Percentiles rank a stretch among this genome's conserved stretches.
Evolutionary conservation across 2,797 vertebrate species (phyloP).

Genomic region (Scyliorhinus canicula): DNA sequence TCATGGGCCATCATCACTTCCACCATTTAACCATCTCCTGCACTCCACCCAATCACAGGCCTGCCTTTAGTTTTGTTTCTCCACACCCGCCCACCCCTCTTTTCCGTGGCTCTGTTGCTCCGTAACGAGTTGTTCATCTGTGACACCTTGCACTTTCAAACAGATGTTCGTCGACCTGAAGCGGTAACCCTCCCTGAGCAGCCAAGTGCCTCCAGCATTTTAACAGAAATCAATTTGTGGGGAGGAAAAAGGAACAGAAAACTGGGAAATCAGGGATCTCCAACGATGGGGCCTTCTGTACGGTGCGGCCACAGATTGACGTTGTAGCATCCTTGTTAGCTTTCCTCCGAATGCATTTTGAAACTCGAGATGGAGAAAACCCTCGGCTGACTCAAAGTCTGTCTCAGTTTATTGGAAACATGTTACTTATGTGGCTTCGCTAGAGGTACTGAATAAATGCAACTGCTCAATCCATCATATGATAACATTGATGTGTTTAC

Average conservation of each 20-base stretch:
- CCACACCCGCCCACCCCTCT: no score
- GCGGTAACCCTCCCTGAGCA: not conserved
- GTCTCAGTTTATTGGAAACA: not conserved
- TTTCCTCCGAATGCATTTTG: not conserved
- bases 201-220: not conserved
- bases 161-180: not conserved
- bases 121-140: not conserved
- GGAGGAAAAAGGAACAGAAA: not conserved
- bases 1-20: not conserved
- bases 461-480: not conserved
- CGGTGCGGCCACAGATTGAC: not conserved
- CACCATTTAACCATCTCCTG: not conserved
- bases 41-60: no score
- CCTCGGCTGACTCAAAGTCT: not conserved
- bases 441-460: not conserved
- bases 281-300: no score
- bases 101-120: no score
- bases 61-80: no score
- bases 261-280: not conserved
- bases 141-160: not conserved
- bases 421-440: not conserved
- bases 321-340: not conserved
- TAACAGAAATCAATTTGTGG: not conserved
- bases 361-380: not conserved
- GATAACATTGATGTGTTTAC: not conserved